Evolutionary conservation across 2,888 invertebrate species (phyloP).

Genomic region (Patella caerulea): DNA sequence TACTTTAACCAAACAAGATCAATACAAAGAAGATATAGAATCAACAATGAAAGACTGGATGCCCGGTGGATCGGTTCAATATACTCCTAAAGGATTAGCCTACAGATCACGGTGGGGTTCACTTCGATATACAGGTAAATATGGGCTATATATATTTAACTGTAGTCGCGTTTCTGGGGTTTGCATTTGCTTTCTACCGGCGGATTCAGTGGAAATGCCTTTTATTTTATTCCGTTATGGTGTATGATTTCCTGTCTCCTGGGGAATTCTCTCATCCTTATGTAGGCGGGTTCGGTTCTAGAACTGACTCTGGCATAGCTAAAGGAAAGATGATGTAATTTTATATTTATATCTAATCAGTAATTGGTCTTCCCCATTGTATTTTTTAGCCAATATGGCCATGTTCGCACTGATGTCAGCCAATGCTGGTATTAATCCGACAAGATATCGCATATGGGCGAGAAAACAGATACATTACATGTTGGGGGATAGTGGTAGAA

Average conservation of each 20-base stretch:
- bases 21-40: slow-evolving; percentile 50
- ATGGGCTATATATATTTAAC: no score
- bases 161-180: no score
- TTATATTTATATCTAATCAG: no score
- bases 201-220: no score
- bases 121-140: slow-evolving; percentile 58
- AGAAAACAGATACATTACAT: slow-evolving; percentile 51
- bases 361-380: not conserved
- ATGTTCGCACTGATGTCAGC: slow-evolving; percentile 50
- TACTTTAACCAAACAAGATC: slow-evolving; percentile 48
- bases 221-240: no score
- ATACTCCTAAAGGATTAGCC: slow-evolving; percentile 62
- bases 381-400: slow-evolving; percentile 51
- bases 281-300: no score
- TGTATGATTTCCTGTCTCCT: no score
- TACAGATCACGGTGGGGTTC: slow-evolving; percentile 61
- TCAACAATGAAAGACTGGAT: slow-evolving; percentile 53
- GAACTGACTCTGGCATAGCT: no score
- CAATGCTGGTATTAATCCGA: slow-evolving; percentile 41
- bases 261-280: no score
- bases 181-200: no score
- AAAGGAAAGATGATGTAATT: no score
- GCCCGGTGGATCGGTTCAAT: slow-evolving; percentile 57
- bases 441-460: slow-evolving; percentile 44
- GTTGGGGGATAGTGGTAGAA: slow-evolving; percentile 46